Percentiles rank a stretch among this genome's conserved stretches.
These are phyloP conservation scores for Tortrix viridana DNA, from an alignment of 2,888 invertebrate species.

Conservation along the genomic window DNA sequence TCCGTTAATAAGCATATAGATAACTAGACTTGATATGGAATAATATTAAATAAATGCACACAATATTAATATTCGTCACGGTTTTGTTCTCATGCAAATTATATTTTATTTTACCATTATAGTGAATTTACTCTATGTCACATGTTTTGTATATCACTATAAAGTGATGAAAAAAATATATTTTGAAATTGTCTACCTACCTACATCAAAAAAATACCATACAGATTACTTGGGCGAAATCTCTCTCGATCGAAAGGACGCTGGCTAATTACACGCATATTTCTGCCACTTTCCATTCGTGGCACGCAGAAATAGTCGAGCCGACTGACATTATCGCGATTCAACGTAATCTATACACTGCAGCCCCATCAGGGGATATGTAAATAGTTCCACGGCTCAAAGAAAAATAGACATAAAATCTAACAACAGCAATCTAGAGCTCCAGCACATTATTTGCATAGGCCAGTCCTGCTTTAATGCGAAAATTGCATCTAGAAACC, in stretches of 20 bases:
- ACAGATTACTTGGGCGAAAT: slow-evolving; percentile 10
- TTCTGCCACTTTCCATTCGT: slow-evolving; percentile 22
- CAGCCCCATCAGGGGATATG: slow-evolving; percentile 4
- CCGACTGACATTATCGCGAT: slow-evolving; percentile 18
- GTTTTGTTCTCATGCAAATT: no score
- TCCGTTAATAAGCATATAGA: no score
- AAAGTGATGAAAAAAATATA: no score
- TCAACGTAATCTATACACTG: slow-evolving; percentile 15
- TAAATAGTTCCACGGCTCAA: background rate
- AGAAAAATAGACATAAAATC: slow-evolving; percentile 26
- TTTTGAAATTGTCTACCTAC: no score
- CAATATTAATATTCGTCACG: no score
- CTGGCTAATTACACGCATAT: slow-evolving; percentile 13
- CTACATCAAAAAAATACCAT: background rate
- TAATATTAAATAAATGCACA: no score
- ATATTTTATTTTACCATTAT: no score
- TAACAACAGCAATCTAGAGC: slow-evolving; percentile 18
- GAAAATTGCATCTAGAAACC: slow-evolving; percentile 25
- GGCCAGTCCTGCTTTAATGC: slow-evolving; percentile 13
- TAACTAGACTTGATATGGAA: no score
- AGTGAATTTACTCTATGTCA: no score
- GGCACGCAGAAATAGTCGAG: slow-evolving; percentile 19
- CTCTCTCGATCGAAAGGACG: slow-evolving; percentile 21
- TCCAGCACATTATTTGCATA: slow-evolving; percentile 23
- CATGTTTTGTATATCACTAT: no score